Evolutionary conservation across 2,797 vertebrate genomes (phyloP).

Genomic region (Anguilla obscura): DNA sequence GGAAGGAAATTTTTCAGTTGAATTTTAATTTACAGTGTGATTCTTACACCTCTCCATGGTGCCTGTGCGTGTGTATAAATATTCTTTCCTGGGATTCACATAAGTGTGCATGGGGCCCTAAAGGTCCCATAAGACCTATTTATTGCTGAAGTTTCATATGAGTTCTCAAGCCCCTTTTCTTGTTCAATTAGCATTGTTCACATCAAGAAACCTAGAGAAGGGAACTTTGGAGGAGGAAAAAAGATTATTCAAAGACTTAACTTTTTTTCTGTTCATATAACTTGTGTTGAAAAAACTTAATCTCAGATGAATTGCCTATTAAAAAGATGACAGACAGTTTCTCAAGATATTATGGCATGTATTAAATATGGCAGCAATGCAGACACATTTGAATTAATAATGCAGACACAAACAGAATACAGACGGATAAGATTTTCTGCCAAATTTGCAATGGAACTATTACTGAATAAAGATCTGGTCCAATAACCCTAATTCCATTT

Average conservation of each 20-base stretch:
- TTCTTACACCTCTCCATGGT: neutral
- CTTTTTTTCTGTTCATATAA: neutral
- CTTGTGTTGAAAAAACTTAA: neutral
- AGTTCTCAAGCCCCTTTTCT: neutral
- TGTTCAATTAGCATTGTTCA: neutral
- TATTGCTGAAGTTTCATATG: neutral
- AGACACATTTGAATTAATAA: neutral
- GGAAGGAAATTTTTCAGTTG: neutral
- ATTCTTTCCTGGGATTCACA: neutral
- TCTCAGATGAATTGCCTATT: neutral
- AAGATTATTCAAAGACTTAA: neutral
- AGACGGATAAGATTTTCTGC: neutral
- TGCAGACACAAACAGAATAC: no score
- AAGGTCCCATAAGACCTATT: neutral
- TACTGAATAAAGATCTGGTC: neutral
- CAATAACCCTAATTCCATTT: neutral
- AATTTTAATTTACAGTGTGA: constrained; percentile 4
- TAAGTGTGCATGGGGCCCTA: neutral
- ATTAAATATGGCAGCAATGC: neutral
- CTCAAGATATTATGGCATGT: neutral
- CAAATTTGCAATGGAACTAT: neutral
- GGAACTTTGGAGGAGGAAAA: neutral
- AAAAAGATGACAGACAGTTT: neutral
- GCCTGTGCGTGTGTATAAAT: neutral
- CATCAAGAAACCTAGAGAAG: neutral